Conservation (phyloP, 2,888 invertebrate genomes). For the Odiellus spinosus region DNA sequence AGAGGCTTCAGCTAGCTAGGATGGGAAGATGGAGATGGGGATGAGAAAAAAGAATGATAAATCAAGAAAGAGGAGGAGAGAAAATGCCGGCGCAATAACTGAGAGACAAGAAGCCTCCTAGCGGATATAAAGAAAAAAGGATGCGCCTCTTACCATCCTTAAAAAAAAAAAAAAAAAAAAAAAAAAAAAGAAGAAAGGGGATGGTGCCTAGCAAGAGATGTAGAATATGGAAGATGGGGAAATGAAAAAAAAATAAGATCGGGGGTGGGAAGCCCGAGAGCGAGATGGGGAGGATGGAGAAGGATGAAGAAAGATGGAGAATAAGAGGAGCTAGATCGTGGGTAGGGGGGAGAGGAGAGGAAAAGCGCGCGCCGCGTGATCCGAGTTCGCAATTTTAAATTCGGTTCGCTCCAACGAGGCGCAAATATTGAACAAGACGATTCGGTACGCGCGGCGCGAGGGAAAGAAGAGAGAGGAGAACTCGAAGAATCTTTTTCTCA, state of each 20-base stretch:
- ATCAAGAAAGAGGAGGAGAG: not conserved
- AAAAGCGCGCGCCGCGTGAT: not conserved
- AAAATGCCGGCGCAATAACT: not conserved
- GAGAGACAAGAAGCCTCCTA: constrained; percentile 2
- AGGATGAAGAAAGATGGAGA: constrained; percentile 1
- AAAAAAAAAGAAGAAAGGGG: not conserved
- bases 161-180: not conserved
- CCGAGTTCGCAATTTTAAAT: not conserved
- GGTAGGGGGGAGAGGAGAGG: not conserved
- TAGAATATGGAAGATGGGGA: no score
- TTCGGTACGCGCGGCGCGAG: not conserved
- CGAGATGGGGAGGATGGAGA: not conserved
- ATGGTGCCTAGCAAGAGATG: constrained; percentile 5
- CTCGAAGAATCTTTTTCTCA: not conserved
- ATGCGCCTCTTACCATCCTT: not conserved
- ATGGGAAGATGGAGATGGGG: constrained; percentile 6
- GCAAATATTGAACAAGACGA: not conserved
- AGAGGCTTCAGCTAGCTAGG: no score
- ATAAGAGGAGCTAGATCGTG: constrained; percentile 1
- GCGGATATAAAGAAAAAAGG: constrained; percentile 1
- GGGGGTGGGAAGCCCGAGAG: constrained; percentile 3
- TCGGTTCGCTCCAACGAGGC: not conserved
- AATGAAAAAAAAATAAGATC: not conserved
- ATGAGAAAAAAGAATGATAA: constrained; percentile 1
- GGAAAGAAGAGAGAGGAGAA: not conserved